Conservation (phyloP, 2,888 invertebrate genomes). For the Sialis fuliginosa region DNA sequence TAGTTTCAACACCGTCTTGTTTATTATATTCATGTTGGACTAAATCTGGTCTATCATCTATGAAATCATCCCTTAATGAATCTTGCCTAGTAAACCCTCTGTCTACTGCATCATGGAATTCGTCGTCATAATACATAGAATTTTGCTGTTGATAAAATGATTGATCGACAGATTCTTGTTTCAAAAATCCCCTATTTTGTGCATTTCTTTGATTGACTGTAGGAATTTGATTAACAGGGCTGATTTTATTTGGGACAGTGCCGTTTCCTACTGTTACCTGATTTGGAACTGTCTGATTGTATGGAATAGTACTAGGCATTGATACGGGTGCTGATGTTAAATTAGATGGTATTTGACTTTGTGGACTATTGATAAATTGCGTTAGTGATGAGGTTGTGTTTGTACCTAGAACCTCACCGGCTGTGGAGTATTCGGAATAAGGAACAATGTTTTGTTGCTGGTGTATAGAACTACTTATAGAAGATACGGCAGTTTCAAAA, state of each 20-base stretch:
- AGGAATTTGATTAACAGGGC: not conserved
- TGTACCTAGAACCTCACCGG: slow-evolving; percentile 11
- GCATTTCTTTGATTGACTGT: slow-evolving; percentile 9
- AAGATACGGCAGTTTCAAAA: slow-evolving; percentile 34
- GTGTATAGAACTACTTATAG: slow-evolving; percentile 22
- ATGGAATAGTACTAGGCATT: slow-evolving; percentile 14
- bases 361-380: slow-evolving; percentile 1
- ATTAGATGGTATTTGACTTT: slow-evolving; percentile 9
- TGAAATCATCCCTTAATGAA: slow-evolving; percentile 7
- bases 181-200: slow-evolving; percentile 10
- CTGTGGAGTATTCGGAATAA: slow-evolving; percentile 17
- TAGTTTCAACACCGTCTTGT: slow-evolving; percentile 6
- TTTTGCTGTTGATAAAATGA: slow-evolving; percentile 2
- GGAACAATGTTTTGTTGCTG: slow-evolving; percentile 21
- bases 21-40: slow-evolving; percentile 6
- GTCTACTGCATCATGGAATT: slow-evolving; percentile 30
- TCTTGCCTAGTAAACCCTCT: not conserved
- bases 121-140: slow-evolving; percentile 20
- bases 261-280: slow-evolving; percentile 17
- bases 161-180: slow-evolving; percentile 6
- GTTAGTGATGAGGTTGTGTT: slow-evolving; percentile 12
- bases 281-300: slow-evolving; percentile 17
- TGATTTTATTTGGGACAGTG: not conserved
- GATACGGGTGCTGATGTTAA: slow-evolving; percentile 11
- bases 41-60: slow-evolving; percentile 10